These are phyloP conservation scores for Athalia cordata DNA, from an alignment of 2,888 invertebrate genomes.

Conservation along the genomic window DNA sequence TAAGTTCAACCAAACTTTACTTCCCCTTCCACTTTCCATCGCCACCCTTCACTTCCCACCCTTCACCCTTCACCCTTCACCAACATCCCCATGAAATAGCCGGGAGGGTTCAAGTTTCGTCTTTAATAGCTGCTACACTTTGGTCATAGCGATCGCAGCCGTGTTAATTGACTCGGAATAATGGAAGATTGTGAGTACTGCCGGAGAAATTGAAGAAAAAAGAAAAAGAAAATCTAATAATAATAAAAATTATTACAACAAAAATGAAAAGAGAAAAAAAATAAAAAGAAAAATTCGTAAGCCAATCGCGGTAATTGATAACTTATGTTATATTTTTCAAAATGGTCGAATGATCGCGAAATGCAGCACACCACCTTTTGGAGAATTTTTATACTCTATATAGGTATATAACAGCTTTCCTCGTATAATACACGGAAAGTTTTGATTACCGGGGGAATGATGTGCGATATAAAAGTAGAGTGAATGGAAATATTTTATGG, in stretches of 20 bases:
- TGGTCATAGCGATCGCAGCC: constrained; percentile 24
- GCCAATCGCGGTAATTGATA: not conserved
- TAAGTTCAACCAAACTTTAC: constrained; percentile 22
- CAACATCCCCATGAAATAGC: not conserved
- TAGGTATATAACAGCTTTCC: too few species aligned
- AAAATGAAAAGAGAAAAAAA: not conserved
- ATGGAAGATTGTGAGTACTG: too few species aligned
- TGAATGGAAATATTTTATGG: too few species aligned
- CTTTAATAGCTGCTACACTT: constrained; percentile 19
- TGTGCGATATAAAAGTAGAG: too few species aligned
- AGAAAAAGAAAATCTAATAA: not conserved
- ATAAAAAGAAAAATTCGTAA: not conserved
- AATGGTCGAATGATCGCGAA: too few species aligned
- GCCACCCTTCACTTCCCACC: too few species aligned
- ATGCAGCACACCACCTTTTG: too few species aligned
- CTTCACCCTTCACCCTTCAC: too few species aligned
- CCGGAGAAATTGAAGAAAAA: not conserved
- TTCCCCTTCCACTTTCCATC: constrained; percentile 3
- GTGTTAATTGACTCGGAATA: constrained; percentile 22
- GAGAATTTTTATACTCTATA: too few species aligned
- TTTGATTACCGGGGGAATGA: too few species aligned
- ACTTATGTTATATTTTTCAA: too few species aligned
- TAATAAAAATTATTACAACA: not conserved
- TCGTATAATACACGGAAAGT: too few species aligned
- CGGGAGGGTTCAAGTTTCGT: constrained; percentile 35